phyloP scores from a whole-genome alignment of 2,797 vertebrate genomes.

The Myiothlypis coronata region DNA sequence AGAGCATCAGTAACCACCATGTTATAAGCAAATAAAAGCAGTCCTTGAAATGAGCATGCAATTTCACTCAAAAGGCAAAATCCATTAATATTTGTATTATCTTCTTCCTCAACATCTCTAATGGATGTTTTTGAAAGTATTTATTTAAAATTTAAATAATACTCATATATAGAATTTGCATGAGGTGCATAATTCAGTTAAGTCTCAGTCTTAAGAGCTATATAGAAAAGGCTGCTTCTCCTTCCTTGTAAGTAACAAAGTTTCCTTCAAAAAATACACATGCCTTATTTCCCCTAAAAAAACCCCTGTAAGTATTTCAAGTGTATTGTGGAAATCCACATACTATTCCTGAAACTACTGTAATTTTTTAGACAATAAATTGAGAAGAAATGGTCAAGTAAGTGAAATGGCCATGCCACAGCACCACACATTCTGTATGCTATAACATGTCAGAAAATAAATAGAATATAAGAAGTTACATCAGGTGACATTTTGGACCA shows the following conservation, averaged over 20 bases:
- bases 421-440: background rate
- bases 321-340: constrained; percentile 50
- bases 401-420: constrained; percentile 23
- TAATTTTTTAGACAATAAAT: constrained; percentile 65
- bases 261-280: constrained; percentile 38
- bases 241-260: background rate
- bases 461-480: background rate
- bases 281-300: constrained; percentile 47
- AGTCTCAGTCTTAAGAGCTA: background rate
- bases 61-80: background rate
- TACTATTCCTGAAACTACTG: constrained; percentile 48
- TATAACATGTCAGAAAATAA: constrained; percentile 8
- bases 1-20: background rate
- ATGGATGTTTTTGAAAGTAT: background rate
- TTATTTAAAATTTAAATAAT: background rate
- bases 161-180: background rate
- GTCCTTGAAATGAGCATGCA: background rate
- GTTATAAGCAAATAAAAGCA: background rate
- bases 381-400: constrained; percentile 8
- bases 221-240: background rate
- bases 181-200: background rate
- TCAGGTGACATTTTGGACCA: background rate
- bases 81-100: background rate
- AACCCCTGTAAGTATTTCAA: constrained; percentile 42
- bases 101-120: background rate